Conservation (phyloP, 2,888 invertebrate genomes). For the Pachydiplax longipennis region DNA sequence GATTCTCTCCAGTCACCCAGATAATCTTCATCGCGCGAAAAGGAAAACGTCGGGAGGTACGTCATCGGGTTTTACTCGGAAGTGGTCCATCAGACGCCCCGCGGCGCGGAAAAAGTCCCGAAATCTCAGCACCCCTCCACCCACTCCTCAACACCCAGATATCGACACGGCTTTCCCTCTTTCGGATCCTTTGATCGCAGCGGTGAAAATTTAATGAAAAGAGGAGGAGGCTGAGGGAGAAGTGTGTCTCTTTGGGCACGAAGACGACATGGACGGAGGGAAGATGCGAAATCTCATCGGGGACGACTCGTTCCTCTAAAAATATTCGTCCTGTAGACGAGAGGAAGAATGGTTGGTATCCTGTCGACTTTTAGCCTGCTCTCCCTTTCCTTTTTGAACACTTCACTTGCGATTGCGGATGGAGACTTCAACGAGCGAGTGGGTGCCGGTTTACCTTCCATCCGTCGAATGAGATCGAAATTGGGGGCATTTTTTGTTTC, state of each 20-base stretch:
- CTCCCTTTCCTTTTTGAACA: neutral
- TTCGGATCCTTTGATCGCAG: neutral
- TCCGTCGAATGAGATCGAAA: neutral
- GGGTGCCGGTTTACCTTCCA: neutral
- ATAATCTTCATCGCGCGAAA: conserved; percentile 13
- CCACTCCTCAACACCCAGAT: neutral
- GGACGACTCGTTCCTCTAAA: neutral
- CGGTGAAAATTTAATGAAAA: neutral
- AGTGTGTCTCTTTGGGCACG: neutral
- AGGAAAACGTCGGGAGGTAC: neutral
- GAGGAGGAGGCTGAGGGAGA: neutral
- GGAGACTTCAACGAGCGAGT: conserved; percentile 24
- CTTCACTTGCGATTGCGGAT: neutral
- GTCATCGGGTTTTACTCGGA: conserved; percentile 11
- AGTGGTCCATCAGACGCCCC: conserved; percentile 34
- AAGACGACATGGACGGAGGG: neutral
- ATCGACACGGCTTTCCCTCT: conserved; percentile 18
- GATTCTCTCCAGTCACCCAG: conserved; percentile 16
- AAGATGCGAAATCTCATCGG: neutral
- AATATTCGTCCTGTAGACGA: neutral
- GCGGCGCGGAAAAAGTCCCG: conserved; percentile 22
- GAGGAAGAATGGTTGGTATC: neutral
- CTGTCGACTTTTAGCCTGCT: neutral
- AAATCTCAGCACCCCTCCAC: neutral
- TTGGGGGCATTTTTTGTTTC: neutral